Conservation (phyloP, 2,113 vertebrate species). For the Neoarius graeffei region DNA sequence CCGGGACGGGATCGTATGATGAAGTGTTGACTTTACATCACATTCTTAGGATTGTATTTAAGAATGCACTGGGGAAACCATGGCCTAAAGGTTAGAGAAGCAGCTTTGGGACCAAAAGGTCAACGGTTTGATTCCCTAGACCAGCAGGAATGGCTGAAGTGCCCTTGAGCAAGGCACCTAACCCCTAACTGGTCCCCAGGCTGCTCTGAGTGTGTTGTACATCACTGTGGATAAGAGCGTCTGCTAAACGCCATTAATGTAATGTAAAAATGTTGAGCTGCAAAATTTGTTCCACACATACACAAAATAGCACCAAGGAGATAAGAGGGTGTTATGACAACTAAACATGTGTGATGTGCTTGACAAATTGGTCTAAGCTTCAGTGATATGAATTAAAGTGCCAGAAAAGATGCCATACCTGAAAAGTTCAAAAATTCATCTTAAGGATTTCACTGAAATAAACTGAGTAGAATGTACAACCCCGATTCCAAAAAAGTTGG, state of each 20-base stretch:
- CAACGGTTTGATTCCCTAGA: too few species aligned
- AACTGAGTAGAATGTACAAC: neutral
- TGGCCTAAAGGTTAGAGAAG: too few species aligned
- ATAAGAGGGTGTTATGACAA: conserved; percentile 10
- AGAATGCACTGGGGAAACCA: neutral
- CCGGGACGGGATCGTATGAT: neutral
- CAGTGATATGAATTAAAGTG: neutral
- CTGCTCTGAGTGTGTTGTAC: too few species aligned
- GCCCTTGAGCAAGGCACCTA: too few species aligned
- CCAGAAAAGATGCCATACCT: neutral
- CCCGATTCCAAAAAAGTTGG: too few species aligned
- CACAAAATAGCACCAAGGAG: neutral
- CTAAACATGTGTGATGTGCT: conserved; percentile 1
- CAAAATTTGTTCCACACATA: neutral
- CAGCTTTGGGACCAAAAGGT: too few species aligned
- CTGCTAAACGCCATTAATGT: too few species aligned
- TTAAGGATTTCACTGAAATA: neutral
- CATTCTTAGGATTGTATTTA: neutral
- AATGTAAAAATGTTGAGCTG: neutral
- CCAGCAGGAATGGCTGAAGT: too few species aligned
- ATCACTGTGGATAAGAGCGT: too few species aligned
- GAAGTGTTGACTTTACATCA: neutral
- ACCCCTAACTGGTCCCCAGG: too few species aligned
- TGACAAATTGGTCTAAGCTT: neutral
- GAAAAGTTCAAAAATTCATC: neutral